phyloP scores from a whole-genome alignment of 2,113 vertebrate genomes.

The Triplophysa siluroides region DNA sequence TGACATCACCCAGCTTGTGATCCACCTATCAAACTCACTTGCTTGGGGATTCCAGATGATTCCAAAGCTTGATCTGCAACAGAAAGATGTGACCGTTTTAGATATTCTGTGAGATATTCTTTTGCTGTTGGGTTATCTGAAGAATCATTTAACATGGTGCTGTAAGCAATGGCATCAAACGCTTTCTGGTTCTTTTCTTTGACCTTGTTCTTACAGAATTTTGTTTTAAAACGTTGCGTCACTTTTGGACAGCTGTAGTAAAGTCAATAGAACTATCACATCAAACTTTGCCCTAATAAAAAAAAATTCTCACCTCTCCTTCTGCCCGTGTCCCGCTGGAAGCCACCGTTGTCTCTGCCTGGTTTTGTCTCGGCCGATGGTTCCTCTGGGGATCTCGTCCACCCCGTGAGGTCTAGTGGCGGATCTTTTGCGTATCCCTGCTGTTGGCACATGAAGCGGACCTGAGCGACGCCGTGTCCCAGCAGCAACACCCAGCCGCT shows the following conservation, averaged over 20 bases:
- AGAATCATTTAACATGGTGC: too few species aligned
- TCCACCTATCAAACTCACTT: slow-evolving; percentile 20
- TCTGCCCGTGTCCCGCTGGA: slow-evolving; percentile 60
- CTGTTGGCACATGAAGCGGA: slow-evolving; percentile 74
- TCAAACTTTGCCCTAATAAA: too few species aligned
- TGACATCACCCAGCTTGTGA: slow-evolving; percentile 22
- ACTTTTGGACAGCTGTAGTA: too few species aligned
- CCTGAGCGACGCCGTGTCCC: slow-evolving; percentile 78
- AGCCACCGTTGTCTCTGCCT: slow-evolving; percentile 70
- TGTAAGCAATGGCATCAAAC: too few species aligned
- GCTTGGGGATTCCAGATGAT: background rate
- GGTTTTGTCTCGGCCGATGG: slow-evolving; percentile 57
- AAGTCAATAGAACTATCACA: too few species aligned
- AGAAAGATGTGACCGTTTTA: background rate
- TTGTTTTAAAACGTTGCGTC: too few species aligned
- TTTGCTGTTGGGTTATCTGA: background rate
- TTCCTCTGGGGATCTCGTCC: slow-evolving; percentile 63
- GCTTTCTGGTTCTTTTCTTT: too few species aligned
- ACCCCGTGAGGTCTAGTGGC: slow-evolving; percentile 67
- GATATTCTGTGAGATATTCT: background rate
- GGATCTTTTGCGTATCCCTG: slow-evolving; percentile 55
- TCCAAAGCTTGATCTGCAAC: background rate
- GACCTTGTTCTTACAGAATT: too few species aligned
- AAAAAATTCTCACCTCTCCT: slow-evolving; percentile 63
- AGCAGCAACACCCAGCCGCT: slow-evolving; percentile 88